Evolutionary conservation across 2,113 vertebrate genomes (phyloP).

Genomic region (Cebus imitator): DNA sequence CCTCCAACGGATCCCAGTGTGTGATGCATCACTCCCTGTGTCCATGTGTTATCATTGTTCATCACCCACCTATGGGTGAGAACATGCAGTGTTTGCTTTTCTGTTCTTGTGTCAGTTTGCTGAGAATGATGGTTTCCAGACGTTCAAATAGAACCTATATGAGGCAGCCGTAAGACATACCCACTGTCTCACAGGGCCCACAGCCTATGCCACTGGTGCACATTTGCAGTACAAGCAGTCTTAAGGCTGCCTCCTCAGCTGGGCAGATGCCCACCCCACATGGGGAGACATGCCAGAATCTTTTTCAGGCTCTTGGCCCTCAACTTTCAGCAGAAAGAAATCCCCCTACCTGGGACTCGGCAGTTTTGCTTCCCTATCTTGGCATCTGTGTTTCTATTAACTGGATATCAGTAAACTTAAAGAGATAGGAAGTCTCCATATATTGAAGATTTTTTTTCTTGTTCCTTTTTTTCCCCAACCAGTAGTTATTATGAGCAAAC

Average conservation of each 20-base stretch:
- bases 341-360: neutral
- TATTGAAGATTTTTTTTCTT: neutral
- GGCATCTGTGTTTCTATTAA: conserved; percentile 19
- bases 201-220: neutral
- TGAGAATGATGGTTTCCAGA: neutral
- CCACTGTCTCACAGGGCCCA: too few relatives aligned
- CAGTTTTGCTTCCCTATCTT: neutral
- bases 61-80: too few relatives aligned
- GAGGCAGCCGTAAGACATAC: neutral
- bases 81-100: too few relatives aligned
- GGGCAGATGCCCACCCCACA: neutral
- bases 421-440: neutral
- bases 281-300: neutral
- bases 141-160: neutral
- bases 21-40: too few relatives aligned
- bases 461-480: neutral
- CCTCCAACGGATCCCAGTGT: too few relatives aligned
- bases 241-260: neutral
- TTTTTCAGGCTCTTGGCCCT: neutral
- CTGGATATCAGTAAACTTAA: neutral
- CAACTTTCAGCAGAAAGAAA: neutral
- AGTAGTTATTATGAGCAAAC: conserved; percentile 23
- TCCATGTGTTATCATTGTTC: too few relatives aligned
- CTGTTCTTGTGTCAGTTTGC: too few relatives aligned
- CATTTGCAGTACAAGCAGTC: neutral